A percentile compares a stretch with the other conserved stretches of the same genome.
These are phyloP conservation scores for Salvelinus sp. DNA, from an alignment of 2,113 vertebrate species.

Conservation along the genomic window DNA sequence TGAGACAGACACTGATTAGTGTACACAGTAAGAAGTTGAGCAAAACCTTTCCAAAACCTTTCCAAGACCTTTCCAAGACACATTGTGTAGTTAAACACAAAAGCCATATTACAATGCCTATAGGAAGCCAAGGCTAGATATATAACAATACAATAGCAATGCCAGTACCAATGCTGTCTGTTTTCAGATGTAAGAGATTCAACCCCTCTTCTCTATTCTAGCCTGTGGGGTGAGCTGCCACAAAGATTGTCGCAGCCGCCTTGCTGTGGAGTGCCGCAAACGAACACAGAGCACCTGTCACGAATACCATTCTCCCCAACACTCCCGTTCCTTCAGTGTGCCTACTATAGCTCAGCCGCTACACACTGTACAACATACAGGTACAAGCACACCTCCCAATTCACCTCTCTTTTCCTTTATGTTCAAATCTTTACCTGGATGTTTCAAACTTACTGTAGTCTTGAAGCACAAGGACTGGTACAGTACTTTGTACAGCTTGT, in stretches of 20 bases:
- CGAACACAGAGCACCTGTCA: slow-evolving; percentile 68
- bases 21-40: no score
- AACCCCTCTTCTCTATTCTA: background rate
- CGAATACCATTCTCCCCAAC: slow-evolving; percentile 45
- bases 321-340: slow-evolving; percentile 70
- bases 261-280: slow-evolving; percentile 75
- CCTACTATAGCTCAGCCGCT: slow-evolving; percentile 60
- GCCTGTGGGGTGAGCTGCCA: slow-evolving; percentile 69
- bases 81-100: no score
- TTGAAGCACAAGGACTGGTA: background rate
- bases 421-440: background rate
- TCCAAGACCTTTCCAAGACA: no score
- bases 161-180: no score
- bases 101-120: no score
- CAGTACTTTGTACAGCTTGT: background rate
- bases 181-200: no score
- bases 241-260: slow-evolving; percentile 68
- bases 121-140: no score
- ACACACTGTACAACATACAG: slow-evolving; percentile 53
- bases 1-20: no score
- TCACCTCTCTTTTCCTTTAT: background rate
- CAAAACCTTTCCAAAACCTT: no score
- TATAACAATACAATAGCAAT: no score
- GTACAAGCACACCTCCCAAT: slow-evolving; percentile 30
- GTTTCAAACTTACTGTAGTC: background rate